These are phyloP conservation scores for Cordilura impudica DNA, from an alignment of 2,888 invertebrate species.

Conservation along the genomic window DNA sequence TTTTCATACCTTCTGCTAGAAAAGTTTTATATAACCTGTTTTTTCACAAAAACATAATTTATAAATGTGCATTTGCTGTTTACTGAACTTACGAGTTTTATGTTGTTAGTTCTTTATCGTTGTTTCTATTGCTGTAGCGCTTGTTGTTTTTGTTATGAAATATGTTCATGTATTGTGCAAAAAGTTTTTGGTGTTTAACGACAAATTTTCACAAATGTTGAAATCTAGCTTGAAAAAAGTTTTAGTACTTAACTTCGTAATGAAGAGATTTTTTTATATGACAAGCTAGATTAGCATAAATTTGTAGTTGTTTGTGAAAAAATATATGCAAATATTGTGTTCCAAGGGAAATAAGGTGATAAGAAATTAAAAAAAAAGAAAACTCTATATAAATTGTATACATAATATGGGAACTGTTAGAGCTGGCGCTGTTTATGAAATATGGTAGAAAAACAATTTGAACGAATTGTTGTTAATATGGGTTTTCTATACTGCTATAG, in stretches of 20 bases:
- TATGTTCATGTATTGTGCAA: constrained; percentile 26
- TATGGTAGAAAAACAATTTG: no score
- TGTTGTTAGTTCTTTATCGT: neutral
- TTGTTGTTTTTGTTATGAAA: neutral
- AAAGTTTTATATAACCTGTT: no score
- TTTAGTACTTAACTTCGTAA: constrained; percentile 8
- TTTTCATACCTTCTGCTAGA: no score
- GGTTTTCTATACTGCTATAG: no score
- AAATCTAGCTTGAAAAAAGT: constrained; percentile 28
- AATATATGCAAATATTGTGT: neutral
- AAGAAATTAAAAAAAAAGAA: neutral
- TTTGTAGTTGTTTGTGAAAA: neutral
- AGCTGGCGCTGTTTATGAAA: no score
- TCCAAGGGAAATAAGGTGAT: neutral
- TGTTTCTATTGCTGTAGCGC: neutral
- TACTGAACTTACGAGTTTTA: neutral
- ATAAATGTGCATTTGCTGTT: no score
- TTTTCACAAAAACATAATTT: no score
- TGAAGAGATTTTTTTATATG: constrained; percentile 7
- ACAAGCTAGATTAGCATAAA: constrained; percentile 18
- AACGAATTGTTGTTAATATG: no score
- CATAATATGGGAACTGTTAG: no score
- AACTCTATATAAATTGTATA: no score
- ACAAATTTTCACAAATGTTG: constrained; percentile 39
- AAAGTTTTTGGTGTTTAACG: constrained; percentile 41